Percentiles rank a stretch among this genome's conserved stretches.
phyloP scores from a whole-genome alignment of 1,140 invertebrate genomes.

The Globodera rostochiensis region DNA sequence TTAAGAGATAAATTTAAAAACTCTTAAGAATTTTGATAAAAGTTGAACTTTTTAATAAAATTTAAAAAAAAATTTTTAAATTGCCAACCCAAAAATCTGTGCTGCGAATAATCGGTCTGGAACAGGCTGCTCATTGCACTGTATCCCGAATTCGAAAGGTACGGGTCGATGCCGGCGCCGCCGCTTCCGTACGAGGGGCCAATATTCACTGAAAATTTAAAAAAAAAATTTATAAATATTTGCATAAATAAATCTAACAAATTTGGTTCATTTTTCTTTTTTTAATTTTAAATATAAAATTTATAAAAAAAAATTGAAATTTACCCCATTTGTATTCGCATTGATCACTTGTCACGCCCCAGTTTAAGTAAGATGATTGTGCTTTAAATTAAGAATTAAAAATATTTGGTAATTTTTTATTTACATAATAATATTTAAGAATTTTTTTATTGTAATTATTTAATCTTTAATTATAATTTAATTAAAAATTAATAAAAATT shows the following conservation, averaged over 20 bases:
- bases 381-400: neutral
- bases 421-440: too few species aligned
- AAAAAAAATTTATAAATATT: neutral
- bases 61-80: too few species aligned
- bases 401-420: neutral
- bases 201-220: conserved; percentile 7
- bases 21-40: too few species aligned
- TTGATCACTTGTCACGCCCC: conserved; percentile 15
- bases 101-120: conserved; percentile 24
- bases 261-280: too few species aligned
- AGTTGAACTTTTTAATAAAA: too few species aligned
- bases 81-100: conserved; percentile 15
- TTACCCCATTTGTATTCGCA: conserved; percentile 33
- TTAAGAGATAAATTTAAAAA: too few species aligned
- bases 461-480: too few species aligned
- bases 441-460: too few species aligned
- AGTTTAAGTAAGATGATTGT: conserved; percentile 3
- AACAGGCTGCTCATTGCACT: conserved; percentile 28
- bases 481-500: too few species aligned
- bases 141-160: conserved; percentile 6
- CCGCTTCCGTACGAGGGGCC: neutral
- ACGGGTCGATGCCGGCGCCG: conserved; percentile 10
- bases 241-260: too few species aligned
- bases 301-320: neutral
- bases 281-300: neutral